Conservation (phyloP, 2,888 invertebrate species). For the Platerodrilus igneus region DNA sequence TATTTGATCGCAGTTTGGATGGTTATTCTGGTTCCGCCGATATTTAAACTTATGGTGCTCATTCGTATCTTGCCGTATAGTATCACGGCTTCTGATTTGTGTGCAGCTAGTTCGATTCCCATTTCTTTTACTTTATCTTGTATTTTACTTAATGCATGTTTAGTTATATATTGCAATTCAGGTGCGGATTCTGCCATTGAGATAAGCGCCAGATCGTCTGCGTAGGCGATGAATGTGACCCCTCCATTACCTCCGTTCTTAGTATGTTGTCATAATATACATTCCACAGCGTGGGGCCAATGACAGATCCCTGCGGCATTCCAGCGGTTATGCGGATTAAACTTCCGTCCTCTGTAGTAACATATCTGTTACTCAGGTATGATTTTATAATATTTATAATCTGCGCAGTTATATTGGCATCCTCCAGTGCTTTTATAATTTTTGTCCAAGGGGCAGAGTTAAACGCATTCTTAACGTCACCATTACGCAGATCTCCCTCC, state of each 20-base stretch:
- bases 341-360: neutral
- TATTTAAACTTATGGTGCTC: too few relatives aligned
- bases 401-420: neutral
- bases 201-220: slow-evolving; percentile 9
- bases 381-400: neutral
- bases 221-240: slow-evolving; percentile 10
- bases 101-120: too few relatives aligned
- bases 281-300: slow-evolving; percentile 12
- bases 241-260: slow-evolving; percentile 8
- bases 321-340: neutral
- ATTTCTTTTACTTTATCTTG: too few relatives aligned
- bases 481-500: too few relatives aligned
- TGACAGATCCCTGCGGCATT: slow-evolving; percentile 8
- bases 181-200: too few relatives aligned
- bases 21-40: too few relatives aligned
- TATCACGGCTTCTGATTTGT: too few relatives aligned
- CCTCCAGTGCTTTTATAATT: neutral
- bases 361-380: slow-evolving; percentile 2
- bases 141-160: too few relatives aligned
- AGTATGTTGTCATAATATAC: slow-evolving; percentile 5
- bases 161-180: too few relatives aligned
- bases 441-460: slow-evolving; percentile 12
- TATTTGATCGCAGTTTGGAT: too few relatives aligned
- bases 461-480: slow-evolving; percentile 15
- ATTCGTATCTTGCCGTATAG: too few relatives aligned